Evolutionary conservation across 2,113 vertebrate species (phyloP).

Genomic region (Lepisosteus osseus): DNA sequence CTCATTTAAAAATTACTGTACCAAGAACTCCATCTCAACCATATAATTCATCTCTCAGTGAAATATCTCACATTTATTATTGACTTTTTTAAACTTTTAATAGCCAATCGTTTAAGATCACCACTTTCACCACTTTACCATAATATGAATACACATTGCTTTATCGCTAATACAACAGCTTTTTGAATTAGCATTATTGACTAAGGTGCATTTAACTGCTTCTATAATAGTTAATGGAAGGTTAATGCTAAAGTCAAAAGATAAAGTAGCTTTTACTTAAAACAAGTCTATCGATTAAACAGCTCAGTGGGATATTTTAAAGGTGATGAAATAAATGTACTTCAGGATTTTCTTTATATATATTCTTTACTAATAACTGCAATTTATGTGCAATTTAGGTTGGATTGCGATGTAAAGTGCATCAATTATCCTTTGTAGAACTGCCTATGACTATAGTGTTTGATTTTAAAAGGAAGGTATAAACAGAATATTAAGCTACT

Average conservation of each 20-base stretch:
- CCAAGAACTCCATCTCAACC: slow-evolving; percentile 79
- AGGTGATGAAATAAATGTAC: slow-evolving; percentile 76
- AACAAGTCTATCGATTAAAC: slow-evolving; percentile 93
- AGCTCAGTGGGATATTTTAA: slow-evolving; percentile 76
- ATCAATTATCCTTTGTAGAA: slow-evolving; percentile 55
- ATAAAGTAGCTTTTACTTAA: slow-evolving; percentile 92
- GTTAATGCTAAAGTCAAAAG: slow-evolving; percentile 92
- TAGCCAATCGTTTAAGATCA: slow-evolving; percentile 75
- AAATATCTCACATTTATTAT: slow-evolving; percentile 83
- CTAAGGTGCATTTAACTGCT: slow-evolving; percentile 86
- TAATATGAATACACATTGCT: slow-evolving; percentile 90
- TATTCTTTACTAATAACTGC: slow-evolving; percentile 68
- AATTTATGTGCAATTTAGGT: slow-evolving; percentile 50
- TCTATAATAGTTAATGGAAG: slow-evolving; percentile 96
- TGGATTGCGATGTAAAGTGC: slow-evolving; percentile 25
- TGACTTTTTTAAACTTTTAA: slow-evolving; percentile 78
- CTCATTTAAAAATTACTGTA: slow-evolving; percentile 80
- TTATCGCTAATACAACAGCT: slow-evolving; percentile 76
- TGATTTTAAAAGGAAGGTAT: slow-evolving; percentile 52
- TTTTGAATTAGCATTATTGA: slow-evolving; percentile 86
- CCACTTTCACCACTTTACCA: slow-evolving; percentile 85
- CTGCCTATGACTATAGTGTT: slow-evolving; percentile 51
- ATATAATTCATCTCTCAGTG: slow-evolving; percentile 81
- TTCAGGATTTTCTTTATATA: slow-evolving; percentile 68
- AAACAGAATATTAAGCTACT: background rate